These are phyloP conservation scores for Hydrophis major DNA, from an alignment of 2,797 vertebrate genomes.

Conservation along the genomic window DNA sequence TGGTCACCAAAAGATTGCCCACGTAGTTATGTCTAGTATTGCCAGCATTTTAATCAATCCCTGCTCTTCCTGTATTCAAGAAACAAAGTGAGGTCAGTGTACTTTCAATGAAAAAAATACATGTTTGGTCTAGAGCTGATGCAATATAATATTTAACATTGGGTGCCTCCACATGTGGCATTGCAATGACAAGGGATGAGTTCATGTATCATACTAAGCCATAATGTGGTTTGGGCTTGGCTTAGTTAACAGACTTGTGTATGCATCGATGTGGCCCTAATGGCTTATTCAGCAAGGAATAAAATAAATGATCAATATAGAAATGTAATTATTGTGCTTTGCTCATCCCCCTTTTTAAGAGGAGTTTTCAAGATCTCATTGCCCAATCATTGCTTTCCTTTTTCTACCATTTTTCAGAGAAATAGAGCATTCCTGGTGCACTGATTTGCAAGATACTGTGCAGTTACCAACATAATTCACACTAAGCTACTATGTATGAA, in stretches of 20 bases:
- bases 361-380: neutral
- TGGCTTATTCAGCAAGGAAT: neutral
- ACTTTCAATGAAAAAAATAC: neutral
- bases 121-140: neutral
- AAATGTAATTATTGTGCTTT: neutral
- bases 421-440: neutral
- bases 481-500: neutral
- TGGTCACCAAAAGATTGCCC: neutral
- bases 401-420: neutral
- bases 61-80: neutral
- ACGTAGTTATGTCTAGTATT: neutral
- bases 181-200: neutral
- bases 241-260: neutral
- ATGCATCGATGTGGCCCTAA: neutral
- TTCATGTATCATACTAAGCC: neutral
- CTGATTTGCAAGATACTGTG: neutral
- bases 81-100: neutral
- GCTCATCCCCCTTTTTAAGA: neutral
- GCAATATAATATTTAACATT: neutral
- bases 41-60: neutral
- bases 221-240: neutral
- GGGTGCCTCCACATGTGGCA: neutral
- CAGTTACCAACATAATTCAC: neutral
- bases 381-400: neutral
- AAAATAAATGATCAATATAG: neutral